A percentile compares a stretch with the other conserved stretches of the same genome.
phyloP scores from a whole-genome alignment of 2,113 vertebrate species.

The Ascaphus truei region DNA sequence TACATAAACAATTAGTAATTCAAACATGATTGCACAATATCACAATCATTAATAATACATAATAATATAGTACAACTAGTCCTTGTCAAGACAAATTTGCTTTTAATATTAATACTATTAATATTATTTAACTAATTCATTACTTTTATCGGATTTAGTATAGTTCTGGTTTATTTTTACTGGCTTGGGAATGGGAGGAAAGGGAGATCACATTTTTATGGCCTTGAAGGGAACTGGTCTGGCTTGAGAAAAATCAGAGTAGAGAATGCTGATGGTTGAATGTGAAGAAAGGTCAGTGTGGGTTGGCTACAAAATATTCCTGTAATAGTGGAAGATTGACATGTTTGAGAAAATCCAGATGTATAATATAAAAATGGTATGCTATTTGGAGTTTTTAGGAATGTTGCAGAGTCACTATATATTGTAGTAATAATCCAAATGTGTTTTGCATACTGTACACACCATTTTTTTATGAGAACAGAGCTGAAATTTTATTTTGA shows the following conservation, averaged over 20 bases:
- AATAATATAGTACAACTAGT: no score
- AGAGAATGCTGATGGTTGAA: neutral
- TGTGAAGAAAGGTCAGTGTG: neutral
- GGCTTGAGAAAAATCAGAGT: neutral
- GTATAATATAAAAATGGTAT: neutral
- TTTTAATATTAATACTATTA: neutral
- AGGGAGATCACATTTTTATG: neutral
- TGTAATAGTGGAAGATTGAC: neutral
- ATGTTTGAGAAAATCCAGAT: neutral
- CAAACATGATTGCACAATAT: no score
- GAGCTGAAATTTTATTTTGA: neutral
- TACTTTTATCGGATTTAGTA: neutral
- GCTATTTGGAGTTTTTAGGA: neutral
- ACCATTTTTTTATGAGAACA: neutral
- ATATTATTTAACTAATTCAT: neutral
- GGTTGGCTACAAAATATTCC: conserved; percentile 8
- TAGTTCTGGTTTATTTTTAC: neutral
- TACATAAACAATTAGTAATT: no score
- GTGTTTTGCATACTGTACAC: neutral
- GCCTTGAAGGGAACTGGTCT: neutral
- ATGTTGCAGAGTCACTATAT: neutral
- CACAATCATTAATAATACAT: no score
- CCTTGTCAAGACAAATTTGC: no score
- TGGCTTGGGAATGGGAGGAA: neutral
- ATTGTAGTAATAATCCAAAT: neutral